Base-by-base conservation (phyloP, 2,113 vertebrate genomes). In the Ibidorhyncha struthersii region DNA sequence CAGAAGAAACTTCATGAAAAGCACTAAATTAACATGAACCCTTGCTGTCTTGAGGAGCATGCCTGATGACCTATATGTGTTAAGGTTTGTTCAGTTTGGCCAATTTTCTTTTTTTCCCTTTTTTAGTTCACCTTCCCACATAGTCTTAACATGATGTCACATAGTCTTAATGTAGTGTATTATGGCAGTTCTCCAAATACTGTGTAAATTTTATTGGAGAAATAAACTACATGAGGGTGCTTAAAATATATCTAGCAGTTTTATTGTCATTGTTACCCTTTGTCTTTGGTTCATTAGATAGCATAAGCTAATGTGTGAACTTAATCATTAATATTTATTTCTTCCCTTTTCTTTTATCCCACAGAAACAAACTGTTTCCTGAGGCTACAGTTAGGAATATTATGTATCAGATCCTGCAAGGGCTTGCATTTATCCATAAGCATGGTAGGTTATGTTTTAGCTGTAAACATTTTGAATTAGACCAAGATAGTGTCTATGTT, bases 371-470 rank as follows among this genome's bases (percentile, higher is more conserved):
- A 78, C 90, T 98, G 69, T 99, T 99, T 97, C 98, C 98, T n/a
- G 98, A 99, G 72, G 98, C 98, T 74, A 98, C 98, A 52, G 97
- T 98, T 90, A 97, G 98, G 86, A 99, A 99, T 95, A 99, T 99
- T 90, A 99, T 99, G 98, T 99, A 98, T 96, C 98, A 99, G 97
- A 99, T 99, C 94, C 91, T 99, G 43, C 98, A 99, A 97, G 98
- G 98, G 55, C 98, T 99, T 89, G 98, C 98, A 26, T 99, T 98
- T 97, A 98, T 99, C 90, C 98, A 99, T 97, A 99, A 99, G 79
- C 98, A 99, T 4, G 98, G 98, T 99, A 98, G 47, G 98, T 91
- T 47, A 47, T 14, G 0, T 87, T 93, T 89, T 85, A 71, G 9
- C 38, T 92, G 9, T 90, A 62, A 93, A 62, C 10, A 30, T 62